These are phyloP conservation scores for Ornithoptera priamus DNA, from an alignment of 2,888 invertebrate species.

Conservation along the genomic window DNA sequence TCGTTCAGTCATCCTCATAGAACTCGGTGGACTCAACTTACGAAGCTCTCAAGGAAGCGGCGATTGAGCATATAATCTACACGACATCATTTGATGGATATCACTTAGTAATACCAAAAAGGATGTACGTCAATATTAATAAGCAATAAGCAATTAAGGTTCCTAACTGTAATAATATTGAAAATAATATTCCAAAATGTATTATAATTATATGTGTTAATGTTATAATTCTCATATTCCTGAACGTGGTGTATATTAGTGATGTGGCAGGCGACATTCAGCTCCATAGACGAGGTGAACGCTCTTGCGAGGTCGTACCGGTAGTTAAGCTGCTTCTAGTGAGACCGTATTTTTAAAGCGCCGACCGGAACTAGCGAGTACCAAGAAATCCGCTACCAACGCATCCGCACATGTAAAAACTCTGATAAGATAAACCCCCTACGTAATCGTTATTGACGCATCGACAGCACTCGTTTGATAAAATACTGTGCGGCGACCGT, in stretches of 20 bases:
- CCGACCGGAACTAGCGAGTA: constrained; percentile 31
- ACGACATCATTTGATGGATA: constrained; percentile 16
- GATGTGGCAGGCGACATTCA: constrained; percentile 38
- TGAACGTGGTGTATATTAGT: constrained; percentile 58
- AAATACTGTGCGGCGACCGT: constrained; percentile 13
- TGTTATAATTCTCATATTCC: constrained; percentile 67
- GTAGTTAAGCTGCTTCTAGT: constrained; percentile 33
- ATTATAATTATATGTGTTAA: constrained; percentile 35
- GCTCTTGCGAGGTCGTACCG: constrained; percentile 68
- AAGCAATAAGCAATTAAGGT: background rate
- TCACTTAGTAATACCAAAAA: background rate
- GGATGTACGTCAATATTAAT: background rate
- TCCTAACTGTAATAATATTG: no score
- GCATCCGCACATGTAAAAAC: constrained; percentile 25
- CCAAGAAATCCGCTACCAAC: constrained; percentile 24
- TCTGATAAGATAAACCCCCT: constrained; percentile 24
- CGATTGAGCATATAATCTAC: constrained; percentile 13
- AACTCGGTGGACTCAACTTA: constrained; percentile 20
- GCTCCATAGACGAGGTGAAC: constrained; percentile 70
- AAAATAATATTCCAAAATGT: no score
- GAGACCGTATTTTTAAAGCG: constrained; percentile 32
- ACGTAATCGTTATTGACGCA: constrained; percentile 29
- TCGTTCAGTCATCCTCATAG: constrained; percentile 26
- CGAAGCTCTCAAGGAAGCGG: constrained; percentile 26
- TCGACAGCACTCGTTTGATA: constrained; percentile 27